Conservation (phyloP, 1,140 invertebrate genomes). For the Megathymus violae region DNA sequence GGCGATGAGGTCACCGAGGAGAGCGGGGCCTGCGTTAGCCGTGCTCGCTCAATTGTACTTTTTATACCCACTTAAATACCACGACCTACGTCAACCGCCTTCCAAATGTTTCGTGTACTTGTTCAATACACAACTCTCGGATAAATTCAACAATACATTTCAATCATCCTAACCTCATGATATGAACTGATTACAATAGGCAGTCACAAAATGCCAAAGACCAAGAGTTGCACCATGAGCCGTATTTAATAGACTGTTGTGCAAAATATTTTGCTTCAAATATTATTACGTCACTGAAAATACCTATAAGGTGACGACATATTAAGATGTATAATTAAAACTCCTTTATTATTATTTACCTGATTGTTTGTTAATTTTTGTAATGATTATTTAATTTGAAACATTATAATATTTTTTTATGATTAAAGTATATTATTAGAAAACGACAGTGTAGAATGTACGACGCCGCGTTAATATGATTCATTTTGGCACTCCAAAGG, state of each 20-base stretch:
- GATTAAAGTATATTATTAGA: neutral
- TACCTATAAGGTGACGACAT: too few species aligned
- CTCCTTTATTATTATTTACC: too few species aligned
- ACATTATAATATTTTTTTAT: too few species aligned
- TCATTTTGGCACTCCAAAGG: slow-evolving; percentile 7
- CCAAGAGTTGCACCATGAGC: neutral
- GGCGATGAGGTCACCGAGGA: slow-evolving; percentile 57
- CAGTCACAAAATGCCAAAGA: neutral
- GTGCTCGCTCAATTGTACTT: slow-evolving; percentile 55
- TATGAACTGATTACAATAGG: too few species aligned
- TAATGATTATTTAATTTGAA: neutral
- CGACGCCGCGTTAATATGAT: neutral
- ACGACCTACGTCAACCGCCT: slow-evolving; percentile 74
- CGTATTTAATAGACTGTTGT: too few species aligned
- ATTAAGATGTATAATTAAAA: too few species aligned
- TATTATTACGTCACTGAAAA: too few species aligned
- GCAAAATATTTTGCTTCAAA: too few species aligned
- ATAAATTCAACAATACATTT: slow-evolving; percentile 6
- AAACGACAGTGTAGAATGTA: neutral
- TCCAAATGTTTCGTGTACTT: slow-evolving; percentile 36
- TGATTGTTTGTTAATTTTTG: too few species aligned
- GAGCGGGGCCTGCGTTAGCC: slow-evolving; percentile 39
- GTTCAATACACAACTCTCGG: slow-evolving; percentile 15
- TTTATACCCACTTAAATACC: slow-evolving; percentile 64
- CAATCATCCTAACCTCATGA: slow-evolving; percentile 2